A percentile compares a stretch with the other conserved stretches of the same genome.
phyloP scores from a whole-genome alignment of 2,113 vertebrate species.

The Oncorhynchus gorbuscha region DNA sequence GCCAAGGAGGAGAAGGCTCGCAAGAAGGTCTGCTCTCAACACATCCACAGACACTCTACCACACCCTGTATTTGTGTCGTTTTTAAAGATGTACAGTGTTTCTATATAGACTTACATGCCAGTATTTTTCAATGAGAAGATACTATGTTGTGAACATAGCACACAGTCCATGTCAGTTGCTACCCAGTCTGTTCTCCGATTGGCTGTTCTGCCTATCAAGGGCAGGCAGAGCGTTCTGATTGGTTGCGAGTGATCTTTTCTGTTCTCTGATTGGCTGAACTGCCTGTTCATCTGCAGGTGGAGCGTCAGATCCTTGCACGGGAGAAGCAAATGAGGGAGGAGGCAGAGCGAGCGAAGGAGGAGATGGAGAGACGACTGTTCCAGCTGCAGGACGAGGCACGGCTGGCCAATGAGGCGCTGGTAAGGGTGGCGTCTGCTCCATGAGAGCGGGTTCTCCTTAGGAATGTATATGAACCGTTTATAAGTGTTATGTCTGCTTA shows the following conservation, averaged over 20 bases:
- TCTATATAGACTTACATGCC: neutral
- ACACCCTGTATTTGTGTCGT: no score
- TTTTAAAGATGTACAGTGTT: no score
- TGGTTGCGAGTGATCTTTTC: neutral
- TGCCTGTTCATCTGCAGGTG: conserved; percentile 70
- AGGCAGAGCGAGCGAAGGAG: conserved; percentile 86
- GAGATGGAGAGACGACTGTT: conserved; percentile 87
- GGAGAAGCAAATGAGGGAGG: conserved; percentile 90
- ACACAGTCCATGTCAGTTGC: neutral
- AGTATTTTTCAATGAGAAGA: no score
- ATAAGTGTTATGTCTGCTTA: neutral
- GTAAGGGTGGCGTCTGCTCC: conserved; percentile 63
- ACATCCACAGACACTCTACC: no score
- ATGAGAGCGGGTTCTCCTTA: neutral
- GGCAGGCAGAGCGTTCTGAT: conserved; percentile 79
- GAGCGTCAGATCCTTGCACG: conserved; percentile 87
- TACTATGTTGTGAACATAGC: neutral
- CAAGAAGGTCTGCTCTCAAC: conserved; percentile 77
- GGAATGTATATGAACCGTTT: no score
- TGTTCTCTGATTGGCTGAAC: neutral
- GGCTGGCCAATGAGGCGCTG: conserved; percentile 86
- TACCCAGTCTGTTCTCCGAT: neutral
- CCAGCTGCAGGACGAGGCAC: conserved; percentile 88
- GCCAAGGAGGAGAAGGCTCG: conserved; percentile 89
- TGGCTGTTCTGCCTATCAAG: neutral